A percentile compares a stretch with the other conserved stretches of the same genome.
These are phyloP conservation scores for Pilophorus perplexus DNA, from an alignment of 2,888 invertebrate genomes.

Conservation along the genomic window DNA sequence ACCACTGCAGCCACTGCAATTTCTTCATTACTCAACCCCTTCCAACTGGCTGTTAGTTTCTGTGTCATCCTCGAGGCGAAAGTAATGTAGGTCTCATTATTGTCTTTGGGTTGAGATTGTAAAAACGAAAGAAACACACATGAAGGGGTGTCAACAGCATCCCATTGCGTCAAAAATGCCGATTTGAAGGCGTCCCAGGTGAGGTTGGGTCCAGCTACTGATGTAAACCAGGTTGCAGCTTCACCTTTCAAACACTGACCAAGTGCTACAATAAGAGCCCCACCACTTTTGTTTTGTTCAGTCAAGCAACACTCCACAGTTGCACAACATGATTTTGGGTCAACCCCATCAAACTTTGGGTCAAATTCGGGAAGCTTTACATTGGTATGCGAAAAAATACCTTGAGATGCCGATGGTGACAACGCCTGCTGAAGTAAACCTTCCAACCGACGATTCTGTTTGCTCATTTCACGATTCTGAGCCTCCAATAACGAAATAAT, in stretches of 20 bases:
- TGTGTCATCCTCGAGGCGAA: slow-evolving; percentile 1
- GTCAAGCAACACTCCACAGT: too few relatives aligned
- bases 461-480: too few relatives aligned
- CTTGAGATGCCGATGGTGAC: too few relatives aligned
- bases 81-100: slow-evolving; percentile 1
- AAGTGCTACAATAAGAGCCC: too few relatives aligned
- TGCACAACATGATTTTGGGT: too few relatives aligned
- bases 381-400: too few relatives aligned
- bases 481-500: too few relatives aligned
- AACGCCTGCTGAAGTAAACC: too few relatives aligned
- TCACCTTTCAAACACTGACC: slow-evolving; percentile 18
- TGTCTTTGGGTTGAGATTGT: slow-evolving; percentile 6
- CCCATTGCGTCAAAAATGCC: slow-evolving; percentile 10
- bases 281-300: too few relatives aligned
- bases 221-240: slow-evolving; percentile 11
- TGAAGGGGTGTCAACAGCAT: neutral
- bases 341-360: too few relatives aligned
- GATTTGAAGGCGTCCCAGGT: slow-evolving; percentile 1
- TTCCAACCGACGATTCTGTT: too few relatives aligned
- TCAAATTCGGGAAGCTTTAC: too few relatives aligned
- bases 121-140: slow-evolving; percentile 1
- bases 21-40: slow-evolving; percentile 5
- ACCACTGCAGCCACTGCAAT: slow-evolving; percentile 2
- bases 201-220: neutral
- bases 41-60: slow-evolving; percentile 14